Base-by-base conservation (phyloP, 2,797 vertebrate species). In the Nyctibius grandis region DNA sequence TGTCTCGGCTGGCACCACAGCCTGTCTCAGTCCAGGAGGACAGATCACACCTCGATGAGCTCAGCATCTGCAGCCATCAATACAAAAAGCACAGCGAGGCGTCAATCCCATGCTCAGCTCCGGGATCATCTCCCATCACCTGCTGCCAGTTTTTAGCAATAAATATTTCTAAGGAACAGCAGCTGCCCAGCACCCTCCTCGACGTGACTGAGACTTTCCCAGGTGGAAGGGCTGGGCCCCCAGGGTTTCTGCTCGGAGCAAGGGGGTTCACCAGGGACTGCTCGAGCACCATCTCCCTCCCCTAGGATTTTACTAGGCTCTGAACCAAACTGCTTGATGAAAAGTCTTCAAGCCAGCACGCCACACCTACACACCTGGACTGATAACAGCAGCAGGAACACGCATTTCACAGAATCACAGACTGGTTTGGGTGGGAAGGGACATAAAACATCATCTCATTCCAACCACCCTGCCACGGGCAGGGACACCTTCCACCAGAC, bases 341-440 rank as follows among this genome's bases (percentile, higher is more conserved):
- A 57, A 42, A 70, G 51, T 28, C 47, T 38, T 36, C 40, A 54
- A 34, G 48, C 19, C 8, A 2, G 18, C 6, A 4, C 1, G 6
- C 44, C 1, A 1, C 31, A 48, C 12, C 38, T 19, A 22, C 16
- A 12, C 1, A 0, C 23, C 40, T 6, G 40, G 40, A 15, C 22
- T n/a, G 19, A 22, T 26, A n/a, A 57, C 0, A 5, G n/a, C 47
- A 9, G 17, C 48, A 21, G 57, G 75, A 22, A 36, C 42, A 19
- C 0, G 0, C 33, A 10, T 15, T n/a, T n/a, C n/a, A n/a, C n/a
- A n/a, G n/a, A n/a, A n/a, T n/a, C n/a, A n/a, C n/a, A n/a, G n/a
- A n/a, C n/a, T n/a, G n/a, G n/a, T n/a, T n/a, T n/a, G n/a, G n/a
- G n/a, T n/a, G n/a, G n/a, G n/a, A n/a, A n/a, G n/a, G n/a, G n/a